Base-by-base conservation (phyloP, 2,113 vertebrate genomes). In the Chaetops frenatus region DNA sequence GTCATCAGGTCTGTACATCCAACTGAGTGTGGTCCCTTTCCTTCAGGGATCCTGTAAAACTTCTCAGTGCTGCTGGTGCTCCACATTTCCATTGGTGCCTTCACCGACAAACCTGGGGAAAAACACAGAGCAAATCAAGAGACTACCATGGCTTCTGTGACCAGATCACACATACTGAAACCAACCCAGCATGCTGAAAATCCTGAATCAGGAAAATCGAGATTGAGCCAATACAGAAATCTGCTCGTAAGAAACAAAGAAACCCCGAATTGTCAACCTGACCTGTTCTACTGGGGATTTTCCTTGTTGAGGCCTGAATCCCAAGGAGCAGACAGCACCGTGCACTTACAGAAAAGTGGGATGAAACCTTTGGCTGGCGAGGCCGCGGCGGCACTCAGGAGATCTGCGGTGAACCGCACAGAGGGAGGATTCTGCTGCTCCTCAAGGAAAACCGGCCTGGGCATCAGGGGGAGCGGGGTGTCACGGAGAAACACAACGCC, bases 1-100 rank as follows among this genome's bases (percentile, higher is more conserved):
- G 98, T 98, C 99, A 99, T 99, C 92, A 99, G 94, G 86, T 99
- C 99, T 4, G 98, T 98, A 84, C 99, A 99, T 48, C 99, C 99
- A 64, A 99, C 99, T 0, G 96, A 50, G 33, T 99, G 93, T 6
- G 98, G 98, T 18, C 99, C 99, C 80, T 98, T 99, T 67, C 98
- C 98, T 85, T 90, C 51, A 24, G 99, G 99, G 83, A 99, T 99
- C 85, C 97, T 97, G 15, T 94, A 86, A 40, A 98, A 96, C 15
- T 95, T 93, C 78, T 96, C 97, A 60, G 97, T 93, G 76, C 57
- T 94, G 76, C 74, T 85, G 92, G 69, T 86, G 94, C 96, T 98
- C 51, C 97, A 98, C 98, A 98, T 99, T 81, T 92, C 78, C 83
- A 78, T 51, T 3, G 85, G 21, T 12, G 61, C 35, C 36, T 90